Evolutionary conservation across 2,797 vertebrate genomes (phyloP).

Genomic region (Hirundo rustica): DNA sequence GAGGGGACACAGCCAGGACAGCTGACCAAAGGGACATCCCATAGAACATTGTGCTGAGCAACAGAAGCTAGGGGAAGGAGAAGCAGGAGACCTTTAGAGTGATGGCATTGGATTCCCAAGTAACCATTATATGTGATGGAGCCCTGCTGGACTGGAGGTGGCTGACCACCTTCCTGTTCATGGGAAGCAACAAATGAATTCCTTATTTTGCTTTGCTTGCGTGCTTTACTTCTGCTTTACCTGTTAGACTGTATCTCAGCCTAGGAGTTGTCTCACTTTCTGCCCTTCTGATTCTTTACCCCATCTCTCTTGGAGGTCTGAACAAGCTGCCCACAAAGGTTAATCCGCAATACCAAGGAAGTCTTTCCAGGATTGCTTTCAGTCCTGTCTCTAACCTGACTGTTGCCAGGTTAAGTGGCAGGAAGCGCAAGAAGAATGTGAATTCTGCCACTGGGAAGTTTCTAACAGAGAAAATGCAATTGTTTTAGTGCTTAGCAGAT

Average conservation of each 20-base stretch:
- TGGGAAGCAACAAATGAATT: background rate
- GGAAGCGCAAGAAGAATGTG: background rate
- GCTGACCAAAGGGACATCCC: background rate
- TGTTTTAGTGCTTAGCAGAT: background rate
- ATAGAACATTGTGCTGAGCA: background rate
- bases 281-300: background rate
- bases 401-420: background rate
- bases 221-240: background rate
- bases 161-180: background rate
- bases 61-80: background rate
- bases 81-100: background rate
- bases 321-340: background rate
- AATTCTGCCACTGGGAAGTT: background rate
- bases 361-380: background rate
- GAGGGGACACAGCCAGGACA: background rate
- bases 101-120: background rate
- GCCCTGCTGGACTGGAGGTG: background rate
- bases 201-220: background rate
- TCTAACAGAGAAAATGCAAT: background rate
- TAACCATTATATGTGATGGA: accelerated
- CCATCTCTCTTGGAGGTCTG: background rate
- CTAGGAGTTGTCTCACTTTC: background rate
- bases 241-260: background rate
- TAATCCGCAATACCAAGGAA: background rate
- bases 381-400: background rate